These are phyloP conservation scores for Menidia beryllina DNA, from an alignment of 2,113 vertebrate species.

Conservation along the genomic window DNA sequence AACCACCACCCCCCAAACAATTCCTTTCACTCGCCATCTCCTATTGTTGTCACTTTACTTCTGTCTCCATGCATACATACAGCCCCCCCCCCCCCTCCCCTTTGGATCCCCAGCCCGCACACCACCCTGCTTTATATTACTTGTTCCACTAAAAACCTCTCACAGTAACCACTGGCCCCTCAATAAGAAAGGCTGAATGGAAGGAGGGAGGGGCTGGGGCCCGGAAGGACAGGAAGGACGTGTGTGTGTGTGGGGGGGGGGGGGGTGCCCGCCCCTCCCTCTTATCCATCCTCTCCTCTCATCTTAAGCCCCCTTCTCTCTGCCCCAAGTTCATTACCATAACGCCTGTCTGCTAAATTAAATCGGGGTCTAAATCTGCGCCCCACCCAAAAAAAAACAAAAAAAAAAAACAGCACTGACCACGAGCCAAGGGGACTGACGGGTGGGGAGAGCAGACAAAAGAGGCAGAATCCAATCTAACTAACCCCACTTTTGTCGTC, in stretches of 20 bases:
- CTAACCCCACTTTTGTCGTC: constrained; percentile 65
- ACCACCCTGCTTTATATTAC: constrained; percentile 70
- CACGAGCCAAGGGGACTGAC: constrained; percentile 45
- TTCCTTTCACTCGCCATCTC: constrained; percentile 51
- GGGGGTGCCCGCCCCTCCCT: constrained; percentile 28
- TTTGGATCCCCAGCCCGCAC: not conserved
- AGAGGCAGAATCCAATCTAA: constrained; percentile 76
- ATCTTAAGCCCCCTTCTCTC: constrained; percentile 36
- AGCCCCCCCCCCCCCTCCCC: constrained; percentile 1
- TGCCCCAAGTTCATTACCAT: constrained; percentile 76
- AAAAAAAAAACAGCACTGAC: constrained; percentile 65
- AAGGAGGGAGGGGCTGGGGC: constrained; percentile 28
- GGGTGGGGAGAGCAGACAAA: constrained; percentile 58
- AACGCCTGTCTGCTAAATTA: constrained; percentile 79
- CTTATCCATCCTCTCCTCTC: constrained; percentile 38
- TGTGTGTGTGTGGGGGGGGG: constrained; percentile 69
- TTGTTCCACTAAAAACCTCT: constrained; percentile 66
- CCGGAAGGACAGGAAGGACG: constrained; percentile 62
- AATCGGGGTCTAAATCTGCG: constrained; percentile 73
- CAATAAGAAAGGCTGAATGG: constrained; percentile 49
- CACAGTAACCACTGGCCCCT: constrained; percentile 61
- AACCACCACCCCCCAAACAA: constrained; percentile 30
- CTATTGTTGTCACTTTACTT: constrained; percentile 81
- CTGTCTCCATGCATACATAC: constrained; percentile 70
- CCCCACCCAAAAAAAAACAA: constrained; percentile 42